Evolutionary conservation across 53 echinoderm and acorn worm genomes (phyloP), one percentile per base, ranked within the genome.

Genomic region (Glandiceps talaboti): DNA sequence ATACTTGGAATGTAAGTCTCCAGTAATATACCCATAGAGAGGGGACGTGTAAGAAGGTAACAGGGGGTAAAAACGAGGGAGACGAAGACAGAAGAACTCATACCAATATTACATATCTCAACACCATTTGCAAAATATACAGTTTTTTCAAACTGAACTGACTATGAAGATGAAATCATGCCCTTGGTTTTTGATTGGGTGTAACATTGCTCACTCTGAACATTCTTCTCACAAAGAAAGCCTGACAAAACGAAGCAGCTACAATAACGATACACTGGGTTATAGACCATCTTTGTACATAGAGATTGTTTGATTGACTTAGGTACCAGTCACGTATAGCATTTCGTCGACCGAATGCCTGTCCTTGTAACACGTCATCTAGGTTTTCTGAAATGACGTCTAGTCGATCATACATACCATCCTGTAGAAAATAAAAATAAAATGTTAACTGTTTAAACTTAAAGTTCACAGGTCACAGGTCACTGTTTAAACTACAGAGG

Each of bases 241-340:
- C 87, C 76, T 90, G 85, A 33, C 75, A 28, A 1, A 87, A 33
- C 1, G 82, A 84, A 14, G 90, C 87, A 28, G 79, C 31, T 1
- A 90, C 45, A 33, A 90, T 87, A n/a, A 90, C 77, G 33, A 32
- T n/a, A 26, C 87, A 87, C 77, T 90, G 90, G 1, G 87, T 84
- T 26, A 90, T n/a, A 6, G 87, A 87, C 90, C 90, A 90, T 45
- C 64, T 45, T 45, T 45, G 64, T 20, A 45, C 64, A 20, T 45
- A 45, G 6, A 45, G 6, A 45, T 45, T 45, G 64, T 45, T 45
- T 45, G 64, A 45, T 20, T 45, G 64, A 6, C 6, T 12, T 6
- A 45, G 64, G 20, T 45, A 45, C 64, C 64, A 45, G 64, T 45
- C 64, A 45, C 64, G 64, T 45, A 45, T 45, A 6, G 64, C 64